Percentiles rank a stretch among this genome's conserved stretches.
These are phyloP conservation scores for Myrmecophaga tridactyla DNA, from an alignment of 2,113 vertebrate species.

Conservation along the genomic window DNA sequence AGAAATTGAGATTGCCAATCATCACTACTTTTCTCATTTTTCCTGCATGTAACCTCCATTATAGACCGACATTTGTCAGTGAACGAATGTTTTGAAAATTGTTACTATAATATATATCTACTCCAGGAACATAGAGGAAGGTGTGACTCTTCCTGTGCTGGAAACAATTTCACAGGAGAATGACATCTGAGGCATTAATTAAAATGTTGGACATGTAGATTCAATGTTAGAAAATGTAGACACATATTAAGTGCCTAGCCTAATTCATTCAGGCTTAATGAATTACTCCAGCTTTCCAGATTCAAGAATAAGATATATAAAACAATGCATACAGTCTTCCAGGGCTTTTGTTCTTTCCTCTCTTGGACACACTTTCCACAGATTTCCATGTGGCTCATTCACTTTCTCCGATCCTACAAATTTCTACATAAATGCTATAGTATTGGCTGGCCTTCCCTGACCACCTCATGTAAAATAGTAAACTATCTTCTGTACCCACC, in stretches of 20 bases:
- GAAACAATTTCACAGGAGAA: background rate
- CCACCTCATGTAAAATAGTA: background rate
- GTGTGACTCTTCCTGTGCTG: background rate
- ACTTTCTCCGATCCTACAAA: background rate
- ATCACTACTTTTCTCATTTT: background rate
- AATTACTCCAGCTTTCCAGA: background rate
- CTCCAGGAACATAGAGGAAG: background rate
- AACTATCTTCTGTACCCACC: rapidly evolving
- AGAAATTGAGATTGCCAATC: background rate
- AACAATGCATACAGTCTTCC: background rate
- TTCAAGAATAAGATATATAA: background rate
- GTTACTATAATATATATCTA: background rate
- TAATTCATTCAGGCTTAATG: background rate
- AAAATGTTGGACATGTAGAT: background rate
- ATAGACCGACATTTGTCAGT: background rate
- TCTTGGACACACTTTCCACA: background rate
- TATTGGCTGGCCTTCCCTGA: background rate
- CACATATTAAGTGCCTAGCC: background rate
- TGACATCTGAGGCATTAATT: background rate
- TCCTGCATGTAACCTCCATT: background rate
- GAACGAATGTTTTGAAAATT: background rate
- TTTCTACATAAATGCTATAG: background rate
- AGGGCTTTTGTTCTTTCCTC: background rate
- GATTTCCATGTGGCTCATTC: background rate
- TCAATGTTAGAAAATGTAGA: background rate